Percentiles rank a stretch among this genome's conserved stretches.
Conservation (phyloP, 2,888 invertebrate species). For the Drosophila robusta region DNA sequence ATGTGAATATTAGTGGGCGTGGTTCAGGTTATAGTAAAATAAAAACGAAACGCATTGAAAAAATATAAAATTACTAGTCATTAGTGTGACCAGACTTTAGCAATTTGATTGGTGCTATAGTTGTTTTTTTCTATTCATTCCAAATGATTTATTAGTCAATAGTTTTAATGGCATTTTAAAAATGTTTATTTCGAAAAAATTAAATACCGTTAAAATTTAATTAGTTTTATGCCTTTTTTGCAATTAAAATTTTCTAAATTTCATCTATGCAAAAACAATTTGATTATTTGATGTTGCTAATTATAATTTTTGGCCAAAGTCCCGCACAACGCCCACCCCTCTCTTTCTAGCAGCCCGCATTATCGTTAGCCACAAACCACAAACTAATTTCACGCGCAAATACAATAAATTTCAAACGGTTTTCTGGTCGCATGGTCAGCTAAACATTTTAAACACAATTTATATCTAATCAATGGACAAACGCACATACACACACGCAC, state of each 20-base stretch:
- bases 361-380: slow-evolving; percentile 36
- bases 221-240: slow-evolving; percentile 17
- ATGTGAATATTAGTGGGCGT: slow-evolving; percentile 27
- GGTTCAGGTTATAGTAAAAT: not conserved
- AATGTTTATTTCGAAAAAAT: not conserved
- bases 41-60: not conserved
- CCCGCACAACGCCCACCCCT: not conserved
- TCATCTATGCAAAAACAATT: slow-evolving; percentile 41
- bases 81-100: slow-evolving; percentile 16
- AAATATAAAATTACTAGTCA: slow-evolving; percentile 7
- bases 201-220: not conserved
- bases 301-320: slow-evolving; percentile 38
- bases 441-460: slow-evolving; percentile 43
- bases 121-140: not conserved
- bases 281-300: slow-evolving; percentile 55
- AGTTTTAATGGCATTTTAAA: not conserved
- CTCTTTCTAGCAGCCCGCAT: not conserved
- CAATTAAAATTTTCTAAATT: slow-evolving; percentile 28
- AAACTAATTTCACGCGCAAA: slow-evolving; percentile 70
- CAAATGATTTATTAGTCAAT: slow-evolving; percentile 9
- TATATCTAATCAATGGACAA: slow-evolving; percentile 57
- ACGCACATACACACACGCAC: slow-evolving; percentile 15
- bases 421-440: slow-evolving; percentile 37
- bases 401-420: slow-evolving; percentile 40
- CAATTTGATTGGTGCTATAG: not conserved